These are phyloP conservation scores for Pelvicachromis taeniatus DNA, from an alignment of 2,113 vertebrate genomes.

Conservation along the genomic window DNA sequence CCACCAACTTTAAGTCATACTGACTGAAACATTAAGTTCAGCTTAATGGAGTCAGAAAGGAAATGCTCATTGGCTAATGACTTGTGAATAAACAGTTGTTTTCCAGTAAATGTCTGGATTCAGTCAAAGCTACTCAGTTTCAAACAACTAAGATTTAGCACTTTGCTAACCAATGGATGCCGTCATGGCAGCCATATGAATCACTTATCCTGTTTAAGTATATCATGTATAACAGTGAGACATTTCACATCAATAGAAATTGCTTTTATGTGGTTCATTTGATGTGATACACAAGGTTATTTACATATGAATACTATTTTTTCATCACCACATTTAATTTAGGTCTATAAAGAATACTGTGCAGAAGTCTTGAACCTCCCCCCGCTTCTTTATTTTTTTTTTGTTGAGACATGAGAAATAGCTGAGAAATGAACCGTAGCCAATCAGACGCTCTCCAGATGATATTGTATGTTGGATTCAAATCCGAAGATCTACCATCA, in stretches of 20 bases:
- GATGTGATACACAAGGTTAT: background rate
- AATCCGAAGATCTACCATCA: background rate
- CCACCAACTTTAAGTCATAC: background rate
- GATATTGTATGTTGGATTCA: background rate
- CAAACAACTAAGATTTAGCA: background rate
- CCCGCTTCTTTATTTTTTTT: background rate
- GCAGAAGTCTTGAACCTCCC: background rate
- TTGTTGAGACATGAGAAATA: background rate
- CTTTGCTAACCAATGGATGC: background rate
- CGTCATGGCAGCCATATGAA: background rate
- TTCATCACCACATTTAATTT: background rate
- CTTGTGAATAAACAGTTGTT: background rate
- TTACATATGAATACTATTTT: background rate
- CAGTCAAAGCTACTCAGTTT: background rate
- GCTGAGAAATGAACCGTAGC: background rate
- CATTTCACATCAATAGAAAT: background rate
- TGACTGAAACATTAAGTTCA: background rate
- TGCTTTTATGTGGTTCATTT: background rate
- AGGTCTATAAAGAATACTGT: background rate
- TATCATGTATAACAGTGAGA: background rate
- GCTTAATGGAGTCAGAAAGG: background rate
- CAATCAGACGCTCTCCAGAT: background rate
- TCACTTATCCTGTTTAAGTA: background rate
- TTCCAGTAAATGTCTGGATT: background rate
- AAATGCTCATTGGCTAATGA: background rate